Conservation (phyloP, 2,888 invertebrate genomes). For the Parnassius mnemosyne region DNA sequence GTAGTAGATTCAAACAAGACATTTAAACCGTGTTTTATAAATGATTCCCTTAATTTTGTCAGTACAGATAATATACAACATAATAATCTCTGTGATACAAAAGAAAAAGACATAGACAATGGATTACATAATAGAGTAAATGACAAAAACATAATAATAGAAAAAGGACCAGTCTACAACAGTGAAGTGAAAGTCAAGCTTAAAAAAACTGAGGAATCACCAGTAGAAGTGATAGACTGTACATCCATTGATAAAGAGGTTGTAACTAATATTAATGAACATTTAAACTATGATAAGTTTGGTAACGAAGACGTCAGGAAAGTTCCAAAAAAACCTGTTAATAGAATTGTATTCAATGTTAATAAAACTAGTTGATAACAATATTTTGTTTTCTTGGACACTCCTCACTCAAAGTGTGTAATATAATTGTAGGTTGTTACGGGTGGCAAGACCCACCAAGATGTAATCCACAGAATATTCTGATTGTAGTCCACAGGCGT, state of each 20-base stretch:
- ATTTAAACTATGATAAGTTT: constrained; percentile 61
- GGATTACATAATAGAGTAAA: constrained; percentile 6
- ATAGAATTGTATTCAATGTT: constrained; percentile 61
- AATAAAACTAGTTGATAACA: constrained; percentile 46
- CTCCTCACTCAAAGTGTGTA: neutral
- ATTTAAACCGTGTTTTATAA: constrained; percentile 38
- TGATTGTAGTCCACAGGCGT: too few relatives aligned
- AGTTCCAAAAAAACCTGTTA: constrained; percentile 53
- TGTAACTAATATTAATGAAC: constrained; percentile 61
- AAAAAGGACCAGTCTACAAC: constrained; percentile 15
- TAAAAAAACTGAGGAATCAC: constrained; percentile 3
- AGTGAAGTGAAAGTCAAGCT: constrained; percentile 9
- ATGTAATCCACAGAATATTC: too few relatives aligned
- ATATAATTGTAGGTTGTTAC: too few relatives aligned
- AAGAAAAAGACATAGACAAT: neutral
- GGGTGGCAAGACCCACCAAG: too few relatives aligned
- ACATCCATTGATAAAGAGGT: constrained; percentile 51
- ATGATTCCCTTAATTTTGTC: neutral
- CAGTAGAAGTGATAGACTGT: constrained; percentile 56
- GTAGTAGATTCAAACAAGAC: constrained; percentile 30
- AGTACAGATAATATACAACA: constrained; percentile 2
- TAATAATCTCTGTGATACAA: neutral
- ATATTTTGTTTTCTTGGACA: neutral
- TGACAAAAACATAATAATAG: constrained; percentile 12
- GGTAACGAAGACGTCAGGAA: constrained; percentile 56